phyloP scores from a whole-genome alignment of 2,113 vertebrate species.

The Lutjanus erythropterus region DNA sequence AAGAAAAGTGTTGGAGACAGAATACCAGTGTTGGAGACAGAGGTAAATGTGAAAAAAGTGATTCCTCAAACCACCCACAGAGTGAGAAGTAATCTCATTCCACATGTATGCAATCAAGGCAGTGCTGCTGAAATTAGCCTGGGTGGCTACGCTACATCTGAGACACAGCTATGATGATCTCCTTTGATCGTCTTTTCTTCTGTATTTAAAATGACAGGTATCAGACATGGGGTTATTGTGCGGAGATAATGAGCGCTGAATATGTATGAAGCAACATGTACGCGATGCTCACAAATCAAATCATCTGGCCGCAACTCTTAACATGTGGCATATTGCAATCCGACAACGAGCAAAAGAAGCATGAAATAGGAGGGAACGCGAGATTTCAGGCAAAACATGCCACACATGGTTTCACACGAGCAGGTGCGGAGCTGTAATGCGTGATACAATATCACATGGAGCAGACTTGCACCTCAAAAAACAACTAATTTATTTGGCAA shows the following conservation, averaged over 20 bases:
- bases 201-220: slow-evolving; percentile 59
- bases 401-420: slow-evolving; percentile 32
- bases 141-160: slow-evolving; percentile 68
- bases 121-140: slow-evolving; percentile 57
- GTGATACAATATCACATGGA: slow-evolving; percentile 28
- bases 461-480: slow-evolving; percentile 32
- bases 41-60: slow-evolving; percentile 26
- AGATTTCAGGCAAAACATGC: slow-evolving; percentile 28
- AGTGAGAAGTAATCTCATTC: slow-evolving; percentile 60
- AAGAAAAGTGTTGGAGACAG: slow-evolving; percentile 26
- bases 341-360: slow-evolving; percentile 1
- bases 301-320: slow-evolving; percentile 27
- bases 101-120: slow-evolving; percentile 57
- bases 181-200: slow-evolving; percentile 62
- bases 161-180: slow-evolving; percentile 45
- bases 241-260: slow-evolving; percentile 56
- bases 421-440: slow-evolving; percentile 42
- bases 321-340: slow-evolving; percentile 35
- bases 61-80: slow-evolving; percentile 59
- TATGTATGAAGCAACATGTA: slow-evolving; percentile 66
- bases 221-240: slow-evolving; percentile 60
- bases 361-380: slow-evolving; percentile 18
- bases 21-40: slow-evolving; percentile 12
- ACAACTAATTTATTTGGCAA: slow-evolving; percentile 37
- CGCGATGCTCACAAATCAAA: slow-evolving; percentile 10